Evolutionary conservation across 2,888 invertebrate genomes (phyloP).

Genomic region (Drosophila kokeensis): DNA sequence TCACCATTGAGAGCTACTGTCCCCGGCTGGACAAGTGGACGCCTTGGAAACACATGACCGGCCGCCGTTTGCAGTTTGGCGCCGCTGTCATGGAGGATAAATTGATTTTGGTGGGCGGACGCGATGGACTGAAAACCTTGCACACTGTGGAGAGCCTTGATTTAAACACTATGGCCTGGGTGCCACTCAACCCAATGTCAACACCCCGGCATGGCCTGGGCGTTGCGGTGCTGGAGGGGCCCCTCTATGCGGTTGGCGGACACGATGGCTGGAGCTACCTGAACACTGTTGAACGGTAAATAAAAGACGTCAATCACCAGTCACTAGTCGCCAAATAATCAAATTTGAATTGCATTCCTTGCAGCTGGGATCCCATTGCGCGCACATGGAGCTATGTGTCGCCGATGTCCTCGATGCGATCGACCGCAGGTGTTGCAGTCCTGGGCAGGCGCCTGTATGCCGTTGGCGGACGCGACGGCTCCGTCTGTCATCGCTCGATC

Average conservation of each 20-base stretch:
- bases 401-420: conserved; percentile 94
- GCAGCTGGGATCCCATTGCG: conserved; percentile 94
- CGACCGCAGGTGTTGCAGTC: conserved; percentile 95
- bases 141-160: conserved; percentile 96
- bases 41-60: conserved; percentile 84
- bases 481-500: conserved; percentile 94
- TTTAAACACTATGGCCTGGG: conserved; percentile 92
- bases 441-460: conserved; percentile 94
- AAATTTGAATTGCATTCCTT: neutral
- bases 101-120: conserved; percentile 94
- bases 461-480: conserved; percentile 96
- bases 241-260: conserved; percentile 97
- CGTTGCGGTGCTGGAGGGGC: conserved; percentile 91
- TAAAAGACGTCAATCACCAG: neutral
- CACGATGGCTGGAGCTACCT: conserved; percentile 95
- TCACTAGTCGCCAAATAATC: neutral
- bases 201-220: conserved; percentile 94
- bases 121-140: conserved; percentile 97
- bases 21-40: conserved; percentile 84
- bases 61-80: conserved; percentile 93
- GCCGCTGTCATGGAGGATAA: conserved; percentile 93
- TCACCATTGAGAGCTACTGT: conserved; percentile 94
- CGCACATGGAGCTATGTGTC: conserved; percentile 96
- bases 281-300: conserved; percentile 93
- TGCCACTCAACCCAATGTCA: conserved; percentile 93